Evolutionary conservation across 2,113 vertebrate genomes (phyloP).

Genomic region (Conger conger): DNA sequence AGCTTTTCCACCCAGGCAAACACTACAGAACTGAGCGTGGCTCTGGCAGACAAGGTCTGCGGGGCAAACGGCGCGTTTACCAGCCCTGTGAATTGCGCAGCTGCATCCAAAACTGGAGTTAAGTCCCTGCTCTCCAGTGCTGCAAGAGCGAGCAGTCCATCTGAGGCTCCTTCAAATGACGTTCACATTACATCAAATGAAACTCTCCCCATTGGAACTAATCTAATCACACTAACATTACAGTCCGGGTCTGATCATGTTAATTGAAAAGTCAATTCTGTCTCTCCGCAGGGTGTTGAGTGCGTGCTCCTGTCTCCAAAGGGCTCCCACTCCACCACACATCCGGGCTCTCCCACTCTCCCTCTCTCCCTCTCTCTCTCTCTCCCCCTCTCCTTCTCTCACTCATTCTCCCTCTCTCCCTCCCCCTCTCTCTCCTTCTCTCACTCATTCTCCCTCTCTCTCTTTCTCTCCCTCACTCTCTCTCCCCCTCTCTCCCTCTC

Average conservation of each 20-base stretch:
- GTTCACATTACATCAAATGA: not conserved
- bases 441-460: not conserved
- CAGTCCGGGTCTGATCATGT: conserved; percentile 15
- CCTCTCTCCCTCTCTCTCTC: conserved; percentile 11
- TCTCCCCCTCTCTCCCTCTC: not conserved
- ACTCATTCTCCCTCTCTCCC: not conserved
- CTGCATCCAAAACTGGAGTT: not conserved
- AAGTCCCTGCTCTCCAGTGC: not conserved
- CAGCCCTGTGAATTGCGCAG: not conserved
- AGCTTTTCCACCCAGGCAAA: not conserved
- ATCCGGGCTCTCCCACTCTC: not conserved
- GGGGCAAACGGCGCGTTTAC: not conserved
- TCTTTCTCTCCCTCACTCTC: conserved; percentile 9
- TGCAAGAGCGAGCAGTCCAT: not conserved
- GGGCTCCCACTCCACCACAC: not conserved
- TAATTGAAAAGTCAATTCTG: conserved; percentile 29
- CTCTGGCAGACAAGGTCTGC: not conserved
- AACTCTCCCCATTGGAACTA: conserved; percentile 16
- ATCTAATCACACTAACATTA: conserved; percentile 20
- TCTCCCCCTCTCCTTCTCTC: not conserved
- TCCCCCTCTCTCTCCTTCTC: conserved; percentile 3
- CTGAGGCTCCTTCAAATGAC: conserved; percentile 10
- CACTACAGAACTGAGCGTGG: not conserved
- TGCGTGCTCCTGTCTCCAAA: not conserved
- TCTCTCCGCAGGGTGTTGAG: conserved; percentile 1